These are phyloP conservation scores for Byasa hedistus DNA, from an alignment of 2,888 invertebrate species.

Conservation along the genomic window DNA sequence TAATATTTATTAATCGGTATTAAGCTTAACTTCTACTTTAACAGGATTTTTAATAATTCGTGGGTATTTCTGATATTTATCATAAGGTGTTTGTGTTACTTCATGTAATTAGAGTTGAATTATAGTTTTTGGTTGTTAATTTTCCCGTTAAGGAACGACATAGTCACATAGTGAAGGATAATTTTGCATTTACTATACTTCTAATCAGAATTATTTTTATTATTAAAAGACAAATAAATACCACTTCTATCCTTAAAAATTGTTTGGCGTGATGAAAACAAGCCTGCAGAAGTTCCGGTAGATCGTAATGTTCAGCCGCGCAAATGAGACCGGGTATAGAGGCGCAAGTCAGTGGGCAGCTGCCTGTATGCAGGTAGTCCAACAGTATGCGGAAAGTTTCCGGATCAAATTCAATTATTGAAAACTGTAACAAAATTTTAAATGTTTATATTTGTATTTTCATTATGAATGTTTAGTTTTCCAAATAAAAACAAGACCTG, in stretches of 20 bases:
- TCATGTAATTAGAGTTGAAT: neutral
- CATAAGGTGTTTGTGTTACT: neutral
- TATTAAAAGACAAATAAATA: constrained; percentile 53
- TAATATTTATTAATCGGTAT: no score
- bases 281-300: constrained; percentile 94
- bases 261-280: constrained; percentile 98
- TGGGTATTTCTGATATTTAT: neutral
- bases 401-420: constrained; percentile 96
- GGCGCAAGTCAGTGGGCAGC: constrained; percentile 94
- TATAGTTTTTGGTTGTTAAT: neutral
- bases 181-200: no score
- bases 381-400: constrained; percentile 94
- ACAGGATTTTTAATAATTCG: neutral
- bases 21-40: no score
- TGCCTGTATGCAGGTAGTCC: constrained; percentile 95
- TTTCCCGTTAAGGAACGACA: neutral
- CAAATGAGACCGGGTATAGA: constrained; percentile 96
- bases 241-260: constrained; percentile 94
- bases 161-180: no score
- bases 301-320: constrained; percentile 96
- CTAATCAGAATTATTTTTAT: no score
- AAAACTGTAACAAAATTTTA: constrained; percentile 83
- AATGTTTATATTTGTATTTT: neutral
- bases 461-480: neutral
- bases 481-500: no score